Evolutionary conservation across 2,888 invertebrate genomes (phyloP).

Genomic region (Dasysyrphus tricinctus): DNA sequence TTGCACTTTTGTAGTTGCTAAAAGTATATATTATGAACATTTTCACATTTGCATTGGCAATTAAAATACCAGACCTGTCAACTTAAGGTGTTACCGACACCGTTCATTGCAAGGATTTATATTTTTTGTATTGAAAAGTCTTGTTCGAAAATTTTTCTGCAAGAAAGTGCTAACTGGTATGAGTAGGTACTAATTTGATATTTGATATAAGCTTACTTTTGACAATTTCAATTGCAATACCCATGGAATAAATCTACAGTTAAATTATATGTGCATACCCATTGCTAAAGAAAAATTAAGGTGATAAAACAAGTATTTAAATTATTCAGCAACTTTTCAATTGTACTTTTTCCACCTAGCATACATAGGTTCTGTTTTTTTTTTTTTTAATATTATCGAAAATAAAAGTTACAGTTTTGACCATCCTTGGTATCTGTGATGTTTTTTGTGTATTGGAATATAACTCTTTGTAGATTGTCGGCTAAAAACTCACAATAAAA

Average conservation of each 20-base stretch:
- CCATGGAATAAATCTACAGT: neutral
- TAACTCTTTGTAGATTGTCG: too few relatives aligned
- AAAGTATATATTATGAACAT: slow-evolving; percentile 16
- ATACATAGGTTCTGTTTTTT: too few relatives aligned
- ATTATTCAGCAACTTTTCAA: too few relatives aligned
- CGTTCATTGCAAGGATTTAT: slow-evolving; percentile 42
- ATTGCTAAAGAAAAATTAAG: too few relatives aligned
- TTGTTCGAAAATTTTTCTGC: neutral
- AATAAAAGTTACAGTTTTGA: too few relatives aligned
- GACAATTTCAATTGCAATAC: neutral
- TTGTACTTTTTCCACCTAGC: too few relatives aligned
- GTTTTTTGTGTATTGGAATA: too few relatives aligned
- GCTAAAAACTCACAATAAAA: too few relatives aligned
- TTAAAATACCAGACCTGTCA: slow-evolving; percentile 42
- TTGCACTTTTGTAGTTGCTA: slow-evolving; percentile 35
- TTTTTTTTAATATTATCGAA: too few relatives aligned
- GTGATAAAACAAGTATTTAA: too few relatives aligned
- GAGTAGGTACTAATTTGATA: neutral
- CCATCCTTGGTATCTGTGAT: too few relatives aligned
- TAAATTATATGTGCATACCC: neutral
- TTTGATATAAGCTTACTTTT: neutral
- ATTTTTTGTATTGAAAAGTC: neutral
- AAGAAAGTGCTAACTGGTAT: slow-evolving; percentile 12
- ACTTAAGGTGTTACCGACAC: slow-evolving; percentile 12
- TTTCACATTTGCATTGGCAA: slow-evolving; percentile 31